These are phyloP conservation scores for Drosophila longiperda DNA, from an alignment of 2,888 invertebrate genomes.

Conservation along the genomic window DNA sequence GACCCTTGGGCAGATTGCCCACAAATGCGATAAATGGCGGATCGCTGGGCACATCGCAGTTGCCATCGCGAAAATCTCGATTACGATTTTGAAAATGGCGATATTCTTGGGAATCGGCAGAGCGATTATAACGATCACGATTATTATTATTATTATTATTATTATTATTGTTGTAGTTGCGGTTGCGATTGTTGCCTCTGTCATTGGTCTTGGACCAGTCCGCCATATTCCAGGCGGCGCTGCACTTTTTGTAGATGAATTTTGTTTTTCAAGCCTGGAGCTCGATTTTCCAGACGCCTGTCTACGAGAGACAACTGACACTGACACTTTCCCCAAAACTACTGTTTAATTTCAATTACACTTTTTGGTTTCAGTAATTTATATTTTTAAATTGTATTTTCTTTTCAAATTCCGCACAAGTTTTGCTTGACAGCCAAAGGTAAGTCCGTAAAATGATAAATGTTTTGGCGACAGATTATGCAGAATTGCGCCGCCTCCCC, in stretches of 20 bases:
- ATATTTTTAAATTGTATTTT: slow-evolving; percentile 3
- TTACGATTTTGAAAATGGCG: slow-evolving; percentile 48
- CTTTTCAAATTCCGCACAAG: slow-evolving; percentile 7
- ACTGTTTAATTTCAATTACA: neutral
- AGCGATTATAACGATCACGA: slow-evolving; percentile 33
- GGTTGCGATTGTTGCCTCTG: slow-evolving; percentile 16
- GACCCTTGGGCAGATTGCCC: slow-evolving; percentile 94
- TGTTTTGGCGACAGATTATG: slow-evolving; percentile 50
- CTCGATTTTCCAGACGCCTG: slow-evolving; percentile 65
- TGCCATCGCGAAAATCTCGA: slow-evolving; percentile 56
- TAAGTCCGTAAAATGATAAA: slow-evolving; percentile 65
- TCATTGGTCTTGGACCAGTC: slow-evolving; percentile 49
- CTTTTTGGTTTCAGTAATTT: neutral
- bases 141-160: neutral
- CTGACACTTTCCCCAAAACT: neutral
- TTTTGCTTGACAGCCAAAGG: slow-evolving; percentile 49
- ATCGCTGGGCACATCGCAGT: slow-evolving; percentile 91
- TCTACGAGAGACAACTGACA: slow-evolving; percentile 59
- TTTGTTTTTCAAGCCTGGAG: slow-evolving; percentile 50
- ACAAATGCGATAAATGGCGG: slow-evolving; percentile 97
- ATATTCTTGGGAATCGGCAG: slow-evolving; percentile 38
- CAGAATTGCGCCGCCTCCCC: neutral
- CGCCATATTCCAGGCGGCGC: slow-evolving; percentile 55
- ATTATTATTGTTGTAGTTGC: neutral
- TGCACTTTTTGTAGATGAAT: slow-evolving; percentile 18